Base-by-base conservation (phyloP, 2,113 vertebrate genomes). In the Mormoops blainvillei region DNA sequence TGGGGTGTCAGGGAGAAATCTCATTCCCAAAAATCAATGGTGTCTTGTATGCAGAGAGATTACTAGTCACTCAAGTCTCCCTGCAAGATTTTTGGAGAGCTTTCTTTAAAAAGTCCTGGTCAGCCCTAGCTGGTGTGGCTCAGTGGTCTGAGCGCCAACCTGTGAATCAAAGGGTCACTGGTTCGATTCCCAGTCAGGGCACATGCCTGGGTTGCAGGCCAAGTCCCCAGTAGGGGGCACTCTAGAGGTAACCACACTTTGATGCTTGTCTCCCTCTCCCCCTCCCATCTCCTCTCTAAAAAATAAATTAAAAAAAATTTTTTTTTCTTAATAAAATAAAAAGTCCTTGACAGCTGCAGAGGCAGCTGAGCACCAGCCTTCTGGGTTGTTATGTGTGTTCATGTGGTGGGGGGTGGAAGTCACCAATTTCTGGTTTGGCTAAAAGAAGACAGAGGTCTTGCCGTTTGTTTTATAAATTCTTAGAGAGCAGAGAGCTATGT, bases 341-440 rank as follows among this genome's bases (percentile, higher is more conserved):
- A 94, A 76, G 28, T 82, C 56, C 70, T n/a, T 31, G 81, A 97
- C 91, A 96, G 94, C 87, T 94, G 87, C 84, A 83, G 22, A 45
- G 68, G 28, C 95, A 97, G 94, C 89, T 93, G 74, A 70, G 82
- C 41, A 0, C 16, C 1, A 36, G 67, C 45, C 61, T 82, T 41
- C 78, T 43, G 28, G 67, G 56, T 61, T 61, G 61, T 48, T 52
- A 18, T 38, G 65, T 89, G 54, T 61, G 18, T 28, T 12, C 9
- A 28, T 19, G 18, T 15, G 48, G 77, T 73, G 33, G 10, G 38
- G 41, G 15, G 9, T 16, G 12, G 13, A 31, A 12, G 61, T 4
- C 19, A 54, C 22, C 31, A 13, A 1, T 74, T 95, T 94, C 68
- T 84, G 74, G 71, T 87, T 48, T 61, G 36, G 70, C 63, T 87